Percentiles rank a stretch among this genome's conserved stretches.
These are phyloP conservation scores for Charaxes varanes DNA, from an alignment of 1,140 invertebrate genomes.

Conservation along the genomic window DNA sequence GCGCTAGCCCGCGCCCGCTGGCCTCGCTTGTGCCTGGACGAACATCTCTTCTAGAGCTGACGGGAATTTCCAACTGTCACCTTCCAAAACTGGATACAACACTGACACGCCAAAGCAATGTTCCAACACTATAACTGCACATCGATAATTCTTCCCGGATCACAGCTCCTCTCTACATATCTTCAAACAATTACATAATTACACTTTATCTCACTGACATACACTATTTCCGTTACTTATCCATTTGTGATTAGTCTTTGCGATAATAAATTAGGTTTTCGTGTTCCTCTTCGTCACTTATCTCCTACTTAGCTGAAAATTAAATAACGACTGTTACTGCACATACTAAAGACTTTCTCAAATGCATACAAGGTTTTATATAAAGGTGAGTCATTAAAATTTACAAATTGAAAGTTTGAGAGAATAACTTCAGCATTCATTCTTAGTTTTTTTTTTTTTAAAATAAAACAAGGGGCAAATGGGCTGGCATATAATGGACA, in stretches of 20 bases:
- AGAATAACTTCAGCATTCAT: no score
- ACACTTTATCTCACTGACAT: slow-evolving; percentile 53
- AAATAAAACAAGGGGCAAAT: no score
- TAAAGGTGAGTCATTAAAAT: no score
- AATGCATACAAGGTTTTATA: no score
- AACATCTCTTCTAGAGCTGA: slow-evolving; percentile 36
- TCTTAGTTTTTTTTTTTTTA: no score
- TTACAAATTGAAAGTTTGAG: no score
- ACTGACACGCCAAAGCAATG: slow-evolving; percentile 68
- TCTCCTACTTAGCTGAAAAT: slow-evolving; percentile 56
- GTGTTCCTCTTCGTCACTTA: slow-evolving; percentile 32
- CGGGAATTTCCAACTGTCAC: slow-evolving; percentile 58
- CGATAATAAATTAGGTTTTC: slow-evolving; percentile 70
- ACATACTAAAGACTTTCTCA: neutral
- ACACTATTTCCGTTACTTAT: slow-evolving; percentile 65
- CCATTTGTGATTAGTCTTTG: slow-evolving; percentile 61
- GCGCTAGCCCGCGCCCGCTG: no score
- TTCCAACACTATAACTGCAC: slow-evolving; percentile 48
- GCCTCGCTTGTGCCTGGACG: no score
- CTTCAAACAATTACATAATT: slow-evolving; percentile 42
- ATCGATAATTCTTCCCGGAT: slow-evolving; percentile 52
- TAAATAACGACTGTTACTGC: slow-evolving; percentile 9
- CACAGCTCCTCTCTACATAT: slow-evolving; percentile 27
- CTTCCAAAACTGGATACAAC: slow-evolving; percentile 72
- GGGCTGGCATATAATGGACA: no score